Percentiles rank a stretch among this genome's conserved stretches.
Evolutionary conservation across 2,888 invertebrate genomes (phyloP).

Genomic region (Brachynemurus nebulosus): DNA sequence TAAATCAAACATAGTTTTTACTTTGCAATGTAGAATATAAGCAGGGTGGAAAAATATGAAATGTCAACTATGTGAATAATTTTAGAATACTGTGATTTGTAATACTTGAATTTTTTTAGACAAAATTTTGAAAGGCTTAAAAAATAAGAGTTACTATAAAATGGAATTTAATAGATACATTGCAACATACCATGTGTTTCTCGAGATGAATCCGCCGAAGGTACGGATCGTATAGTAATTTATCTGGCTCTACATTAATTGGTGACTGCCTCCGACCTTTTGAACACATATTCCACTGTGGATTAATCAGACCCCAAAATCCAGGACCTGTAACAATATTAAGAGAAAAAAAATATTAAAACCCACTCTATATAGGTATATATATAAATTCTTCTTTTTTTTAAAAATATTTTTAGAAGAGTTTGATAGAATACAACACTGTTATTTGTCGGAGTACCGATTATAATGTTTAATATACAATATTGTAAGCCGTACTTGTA

Average conservation of each 20-base stretch:
- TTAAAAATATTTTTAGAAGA: no score
- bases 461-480: no score
- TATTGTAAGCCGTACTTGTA: no score
- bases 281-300: slow-evolving; percentile 96
- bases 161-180: slow-evolving; percentile 12
- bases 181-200: slow-evolving; percentile 71
- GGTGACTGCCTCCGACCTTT: slow-evolving; percentile 94
- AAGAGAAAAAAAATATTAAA: no score
- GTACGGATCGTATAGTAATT: slow-evolving; percentile 90
- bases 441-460: no score
- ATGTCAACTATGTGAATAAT: not conserved
- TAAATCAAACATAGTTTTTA: no score
- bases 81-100: not conserved
- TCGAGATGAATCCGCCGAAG: slow-evolving; percentile 81
- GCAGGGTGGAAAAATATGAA: no score
- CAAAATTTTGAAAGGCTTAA: not conserved
- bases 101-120: not conserved
- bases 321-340: slow-evolving; percentile 79
- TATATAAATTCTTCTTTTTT: no score
- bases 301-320: slow-evolving; percentile 97
- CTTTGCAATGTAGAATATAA: no score
- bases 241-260: slow-evolving; percentile 90
- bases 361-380: no score
- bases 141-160: not conserved
- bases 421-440: no score